Base-by-base conservation (phyloP, 2,888 invertebrate species). In the Malachius bipustulatus region DNA sequence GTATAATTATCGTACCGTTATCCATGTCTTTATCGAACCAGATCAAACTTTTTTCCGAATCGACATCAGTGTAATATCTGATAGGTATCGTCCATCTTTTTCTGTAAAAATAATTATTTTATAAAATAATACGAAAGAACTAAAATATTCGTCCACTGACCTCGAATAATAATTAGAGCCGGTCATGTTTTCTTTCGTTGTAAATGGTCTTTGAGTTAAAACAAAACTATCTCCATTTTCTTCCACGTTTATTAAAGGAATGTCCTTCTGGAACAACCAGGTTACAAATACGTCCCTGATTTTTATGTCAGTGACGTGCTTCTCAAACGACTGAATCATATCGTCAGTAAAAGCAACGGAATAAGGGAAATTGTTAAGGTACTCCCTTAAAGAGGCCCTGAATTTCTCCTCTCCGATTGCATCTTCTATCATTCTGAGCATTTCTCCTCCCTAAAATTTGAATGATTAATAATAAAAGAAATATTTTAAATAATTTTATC, bases 321-420 rank as follows among this genome's bases (percentile, higher is more conserved):
- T 6, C n/a, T 19, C 24, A 8, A 19, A 8, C n/a, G 24, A 8
- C 6, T 19, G 6, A 8, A 19, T 19, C 24, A 19, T 19, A n/a
- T 19, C 24, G 6, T n/a, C 6, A 6, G 24, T 19, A n/a, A n/a
- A 8, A 19, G 24, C 24, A 6, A n/a, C 6, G 6, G 6, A 8
- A n/a, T 19, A 19, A 8, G 24, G n/a, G 24, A 19, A 19, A 19
- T 19, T 19, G 6, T 19, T 6, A 8, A 19, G n/a, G 24, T 19
- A 19, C 6, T 19, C n/a, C n/a, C 24, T 6, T 8, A 19, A n/a
- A 19, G 24, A 6, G 6, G 6, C 6, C n/a, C n/a, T 6, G n/a
- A 19, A n/a, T n/a, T 19, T 19, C n/a, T 19, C 24, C n/a, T 19
- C 24, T 19, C 24, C 24, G n/a, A 19, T 19, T 6, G 24, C n/a